Base-by-base conservation (phyloP, 2,113 vertebrate species). In the Casuarius casuarius region DNA sequence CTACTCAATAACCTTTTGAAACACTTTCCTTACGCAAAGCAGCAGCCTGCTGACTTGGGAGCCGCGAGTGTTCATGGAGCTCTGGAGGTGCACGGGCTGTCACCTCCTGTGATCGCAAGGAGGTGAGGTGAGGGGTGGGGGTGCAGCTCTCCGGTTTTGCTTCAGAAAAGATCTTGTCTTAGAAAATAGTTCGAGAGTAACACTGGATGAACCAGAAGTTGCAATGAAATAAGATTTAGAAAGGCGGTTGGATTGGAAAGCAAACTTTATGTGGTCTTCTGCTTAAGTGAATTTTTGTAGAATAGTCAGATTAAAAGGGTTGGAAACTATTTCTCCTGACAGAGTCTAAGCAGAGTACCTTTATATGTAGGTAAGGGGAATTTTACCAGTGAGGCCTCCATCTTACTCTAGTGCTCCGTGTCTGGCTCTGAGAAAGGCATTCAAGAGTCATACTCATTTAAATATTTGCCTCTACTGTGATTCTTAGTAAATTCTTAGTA, bases 401-500 rank as follows among this genome's bases (percentile, higher is more conserved):
- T 81, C 29, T 75, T 92, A 14, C 62, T 35, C 28, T 74, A 56
- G 11, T 49, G 54, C 5, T 38, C 33, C 12, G 25, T 72, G 89
- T 79, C 48, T 87, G 20, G 63, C 19, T 35, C 65, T 75, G 44
- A 54, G 33, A 92, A 92, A 89, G 19, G 5, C 61, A 35, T 80
- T 76, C 48, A 49, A 33, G 20, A 84, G 18, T 73, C 42, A 68
- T 3, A 10, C 7, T 31, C 7, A 62, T 49, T 16, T 88, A 19
- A 90, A 68, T 87, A 75, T 91, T 89, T 89, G 42, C 29, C 6
- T 62, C 29, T 82, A 16, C 14, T 42, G 7, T 49, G 38, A 76
- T 78, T 95, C 33, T 91, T 58, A 75, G 44, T 84, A 89, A 72
- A 76, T 78, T 95, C 33, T 91, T 58, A 75, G 44, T 84, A 89